Percentiles rank a stretch among this genome's conserved stretches.
phyloP scores from a whole-genome alignment of 2,797 vertebrate species.

The Hephaestus fuliginosus region DNA sequence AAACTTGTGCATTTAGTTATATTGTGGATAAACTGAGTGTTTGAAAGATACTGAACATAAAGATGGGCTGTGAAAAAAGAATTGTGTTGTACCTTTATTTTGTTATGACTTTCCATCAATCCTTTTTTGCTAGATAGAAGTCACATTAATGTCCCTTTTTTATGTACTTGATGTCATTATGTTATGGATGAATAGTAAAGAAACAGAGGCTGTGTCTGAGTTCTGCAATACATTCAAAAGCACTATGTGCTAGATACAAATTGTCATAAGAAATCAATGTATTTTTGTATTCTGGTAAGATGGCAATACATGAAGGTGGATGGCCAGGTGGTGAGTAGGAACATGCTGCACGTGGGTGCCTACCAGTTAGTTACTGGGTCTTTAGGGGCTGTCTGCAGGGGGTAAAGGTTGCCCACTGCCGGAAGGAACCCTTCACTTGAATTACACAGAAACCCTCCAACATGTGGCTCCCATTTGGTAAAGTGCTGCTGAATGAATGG shows the following conservation, averaged over 20 bases:
- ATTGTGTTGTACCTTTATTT: neutral
- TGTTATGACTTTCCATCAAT: no score
- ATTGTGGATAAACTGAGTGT: no score
- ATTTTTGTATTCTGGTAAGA: neutral
- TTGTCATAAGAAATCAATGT: neutral
- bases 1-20: no score
- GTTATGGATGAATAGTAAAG: neutral
- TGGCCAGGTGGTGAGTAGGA: conserved; percentile 70
- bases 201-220: neutral
- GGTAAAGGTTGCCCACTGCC: conserved; percentile 69
- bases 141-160: neutral
- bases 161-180: neutral
- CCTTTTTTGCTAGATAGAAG: neutral
- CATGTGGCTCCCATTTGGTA: conserved; percentile 84
- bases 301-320: conserved; percentile 37
- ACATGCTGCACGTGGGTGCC: conserved; percentile 50
- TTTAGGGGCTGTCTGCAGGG: conserved; percentile 59
- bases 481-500: conserved; percentile 75
- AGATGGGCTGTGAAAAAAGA: no score
- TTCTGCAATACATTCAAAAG: neutral
- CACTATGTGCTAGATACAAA: neutral
- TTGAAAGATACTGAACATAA: no score
- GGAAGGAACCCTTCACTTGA: conserved; percentile 81
- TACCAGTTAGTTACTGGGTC: conserved; percentile 44
- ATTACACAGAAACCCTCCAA: conserved; percentile 77